These are phyloP conservation scores for Diadegma fenestrale DNA, from an alignment of 2,888 invertebrate genomes.

Conservation along the genomic window DNA sequence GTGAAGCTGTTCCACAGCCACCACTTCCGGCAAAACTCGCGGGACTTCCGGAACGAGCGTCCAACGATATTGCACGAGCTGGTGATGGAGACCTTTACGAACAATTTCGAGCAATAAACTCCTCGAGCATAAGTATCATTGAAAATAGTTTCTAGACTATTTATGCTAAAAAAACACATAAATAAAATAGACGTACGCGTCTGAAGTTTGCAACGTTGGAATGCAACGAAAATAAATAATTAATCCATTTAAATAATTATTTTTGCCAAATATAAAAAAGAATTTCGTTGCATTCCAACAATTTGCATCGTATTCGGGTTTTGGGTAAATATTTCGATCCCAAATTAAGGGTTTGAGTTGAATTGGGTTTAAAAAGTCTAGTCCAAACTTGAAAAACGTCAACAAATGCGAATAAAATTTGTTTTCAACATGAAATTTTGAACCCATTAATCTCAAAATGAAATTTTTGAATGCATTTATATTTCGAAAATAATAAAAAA, in stretches of 20 bases:
- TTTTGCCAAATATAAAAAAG: no score
- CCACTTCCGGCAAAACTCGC: conserved; percentile 84
- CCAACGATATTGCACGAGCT: conserved; percentile 91
- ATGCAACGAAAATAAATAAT: no score
- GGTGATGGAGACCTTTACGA: conserved; percentile 90
- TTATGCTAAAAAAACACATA: neutral
- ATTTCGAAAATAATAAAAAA: neutral
- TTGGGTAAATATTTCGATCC: neutral
- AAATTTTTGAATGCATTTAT: neutral
- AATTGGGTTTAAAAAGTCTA: neutral
- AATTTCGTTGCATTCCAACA: no score
- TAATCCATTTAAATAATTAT: no score
- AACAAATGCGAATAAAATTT: neutral
- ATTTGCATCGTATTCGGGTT: neutral
- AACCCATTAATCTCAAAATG: neutral
- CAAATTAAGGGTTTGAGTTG: neutral
- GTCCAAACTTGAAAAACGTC: neutral
- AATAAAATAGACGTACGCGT: no score
- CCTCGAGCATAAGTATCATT: neutral
- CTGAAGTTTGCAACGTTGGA: no score
- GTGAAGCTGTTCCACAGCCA: conserved; percentile 86
- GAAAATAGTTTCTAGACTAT: neutral
- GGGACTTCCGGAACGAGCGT: conserved; percentile 89
- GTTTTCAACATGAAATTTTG: neutral
- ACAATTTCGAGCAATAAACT: conserved; percentile 10